A percentile compares a stretch with the other conserved stretches of the same genome.
These are phyloP conservation scores for Thryonomys swinderianus DNA, from an alignment of 2,113 vertebrate genomes.

Conservation along the genomic window DNA sequence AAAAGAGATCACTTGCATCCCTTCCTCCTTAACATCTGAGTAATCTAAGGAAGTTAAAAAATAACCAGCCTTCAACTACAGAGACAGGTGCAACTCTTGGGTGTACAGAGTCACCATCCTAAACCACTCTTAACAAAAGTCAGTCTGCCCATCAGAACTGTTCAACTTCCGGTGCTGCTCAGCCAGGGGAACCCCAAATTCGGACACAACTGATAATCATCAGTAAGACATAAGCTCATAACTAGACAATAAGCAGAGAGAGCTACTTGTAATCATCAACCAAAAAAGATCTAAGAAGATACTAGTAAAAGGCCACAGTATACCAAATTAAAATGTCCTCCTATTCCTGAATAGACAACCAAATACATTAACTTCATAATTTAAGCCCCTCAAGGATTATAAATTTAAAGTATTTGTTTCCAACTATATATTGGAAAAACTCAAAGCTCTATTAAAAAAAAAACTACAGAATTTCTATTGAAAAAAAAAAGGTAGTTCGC, in stretches of 20 bases:
- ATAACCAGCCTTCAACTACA: neutral
- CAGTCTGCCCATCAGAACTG: slow-evolving; percentile 40
- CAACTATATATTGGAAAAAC: slow-evolving; percentile 8
- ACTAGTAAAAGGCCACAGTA: neutral
- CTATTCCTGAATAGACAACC: neutral
- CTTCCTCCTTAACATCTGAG: slow-evolving; percentile 5
- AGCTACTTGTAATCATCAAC: slow-evolving; percentile 8
- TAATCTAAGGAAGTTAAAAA: slow-evolving; percentile 47
- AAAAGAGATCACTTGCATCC: neutral
- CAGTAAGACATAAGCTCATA: slow-evolving; percentile 2
- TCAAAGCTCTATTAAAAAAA: neutral
- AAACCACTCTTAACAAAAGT: slow-evolving; percentile 28
- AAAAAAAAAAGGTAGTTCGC: slow-evolving; percentile 44
- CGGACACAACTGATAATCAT: neutral
- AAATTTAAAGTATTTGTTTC: neutral
- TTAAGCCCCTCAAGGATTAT: neutral
- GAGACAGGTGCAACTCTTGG: slow-evolving; percentile 26
- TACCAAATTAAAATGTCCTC: neutral
- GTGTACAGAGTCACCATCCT: neutral
- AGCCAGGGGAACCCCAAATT: slow-evolving; percentile 17
- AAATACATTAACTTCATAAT: neutral
- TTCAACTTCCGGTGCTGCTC: neutral
- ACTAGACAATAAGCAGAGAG: slow-evolving; percentile 43
- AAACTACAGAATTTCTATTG: neutral
- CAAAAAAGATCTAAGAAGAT: neutral